phyloP scores from a whole-genome alignment of 2,797 vertebrate genomes.

The Sciurus vulgaris region DNA sequence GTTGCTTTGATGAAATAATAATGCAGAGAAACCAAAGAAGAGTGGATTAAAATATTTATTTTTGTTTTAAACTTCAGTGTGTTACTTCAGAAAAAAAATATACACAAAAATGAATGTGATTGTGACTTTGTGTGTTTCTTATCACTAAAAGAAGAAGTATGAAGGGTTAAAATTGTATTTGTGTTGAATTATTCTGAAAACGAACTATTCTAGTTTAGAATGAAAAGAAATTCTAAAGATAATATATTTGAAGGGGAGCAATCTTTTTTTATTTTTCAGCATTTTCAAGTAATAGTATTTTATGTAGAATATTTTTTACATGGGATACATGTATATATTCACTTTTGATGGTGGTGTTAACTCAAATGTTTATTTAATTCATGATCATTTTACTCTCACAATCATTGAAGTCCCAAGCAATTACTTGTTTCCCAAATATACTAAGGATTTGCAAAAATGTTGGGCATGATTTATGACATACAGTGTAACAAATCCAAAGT shows the following conservation, averaged over 20 bases:
- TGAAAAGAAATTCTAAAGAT: neutral
- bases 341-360: neutral
- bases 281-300: neutral
- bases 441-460: neutral
- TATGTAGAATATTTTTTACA: conserved; percentile 1
- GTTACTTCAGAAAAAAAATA: conserved; percentile 59
- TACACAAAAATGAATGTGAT: neutral
- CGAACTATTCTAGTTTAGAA: neutral
- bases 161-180: neutral
- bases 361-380: conserved; percentile 10
- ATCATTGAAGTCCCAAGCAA: neutral
- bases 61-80: conserved; percentile 63
- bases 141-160: neutral
- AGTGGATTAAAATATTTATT: conserved; percentile 72
- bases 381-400: neutral
- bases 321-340: neutral
- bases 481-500: neutral
- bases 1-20: conserved; percentile 77
- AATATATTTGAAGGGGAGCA: neutral
- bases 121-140: neutral
- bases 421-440: neutral
- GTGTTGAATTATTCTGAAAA: neutral
- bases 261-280: neutral
- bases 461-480: neutral
- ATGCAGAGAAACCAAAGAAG: conserved; percentile 60